Evolutionary conservation across 2,113 vertebrate species (phyloP).

Genomic region (Oreochromis spilurus): DNA sequence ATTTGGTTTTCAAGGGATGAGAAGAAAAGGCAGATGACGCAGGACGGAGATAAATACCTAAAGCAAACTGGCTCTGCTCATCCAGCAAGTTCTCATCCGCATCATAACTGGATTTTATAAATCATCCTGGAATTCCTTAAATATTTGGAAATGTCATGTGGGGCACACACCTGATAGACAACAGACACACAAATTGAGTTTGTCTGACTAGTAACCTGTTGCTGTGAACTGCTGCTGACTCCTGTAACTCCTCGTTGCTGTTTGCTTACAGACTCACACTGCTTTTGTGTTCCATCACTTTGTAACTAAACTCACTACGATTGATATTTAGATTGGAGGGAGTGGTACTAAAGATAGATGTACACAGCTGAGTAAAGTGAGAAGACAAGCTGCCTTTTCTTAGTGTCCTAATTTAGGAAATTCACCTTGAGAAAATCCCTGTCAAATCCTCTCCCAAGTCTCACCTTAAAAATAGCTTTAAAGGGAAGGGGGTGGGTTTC

Average conservation of each 20-base stretch:
- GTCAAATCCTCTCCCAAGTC: conserved; percentile 31
- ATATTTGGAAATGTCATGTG: background rate
- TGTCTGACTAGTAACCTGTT: background rate
- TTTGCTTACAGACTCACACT: background rate
- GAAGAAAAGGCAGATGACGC: background rate
- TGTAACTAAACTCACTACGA: background rate
- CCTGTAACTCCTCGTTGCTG: background rate
- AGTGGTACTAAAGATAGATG: conserved; percentile 43
- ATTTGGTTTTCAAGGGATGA: background rate
- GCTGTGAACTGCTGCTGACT: background rate
- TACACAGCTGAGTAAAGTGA: conserved; percentile 58
- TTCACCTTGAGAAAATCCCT: conserved; percentile 54
- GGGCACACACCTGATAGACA: background rate
- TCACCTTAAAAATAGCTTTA: conserved; percentile 40
- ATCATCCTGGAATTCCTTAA: background rate
- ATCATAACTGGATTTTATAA: conserved; percentile 1
- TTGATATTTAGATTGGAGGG: conserved; percentile 6
- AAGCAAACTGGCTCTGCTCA: background rate
- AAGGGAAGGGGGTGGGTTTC: background rate
- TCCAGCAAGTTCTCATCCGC: background rate
- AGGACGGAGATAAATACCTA: conserved; percentile 15
- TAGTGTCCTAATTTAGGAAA: conserved; percentile 32
- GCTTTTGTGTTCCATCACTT: background rate
- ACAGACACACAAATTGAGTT: background rate
- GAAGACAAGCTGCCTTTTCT: conserved; percentile 11